Evolutionary conservation across 2,113 vertebrate species (phyloP), one percentile per base, ranked within the genome.

Genomic region (Pseudopipra pipra): DNA sequence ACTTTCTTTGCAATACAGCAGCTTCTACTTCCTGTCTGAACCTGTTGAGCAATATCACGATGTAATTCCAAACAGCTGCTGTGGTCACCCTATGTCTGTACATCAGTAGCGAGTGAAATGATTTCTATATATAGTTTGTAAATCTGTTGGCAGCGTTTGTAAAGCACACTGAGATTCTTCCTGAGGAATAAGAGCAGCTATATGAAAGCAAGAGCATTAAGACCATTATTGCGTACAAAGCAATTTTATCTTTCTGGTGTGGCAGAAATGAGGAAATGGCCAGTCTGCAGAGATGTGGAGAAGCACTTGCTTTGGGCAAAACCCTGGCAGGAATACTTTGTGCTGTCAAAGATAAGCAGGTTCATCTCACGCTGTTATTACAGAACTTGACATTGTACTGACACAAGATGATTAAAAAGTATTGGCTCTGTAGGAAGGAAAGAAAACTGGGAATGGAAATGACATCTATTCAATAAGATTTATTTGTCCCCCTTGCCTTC

Each of bases 101-200:
- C 90, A 95, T 96, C 88, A 82, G 86, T 54, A 85, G 58, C 22
- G 2, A 87, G 88, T 96, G 95, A 97, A 97, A 95, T 7, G 54
- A 78, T 93, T 96, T 94, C 95, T 97, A 96, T 96, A 94, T 95
- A 96, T 97, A 97, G 96, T 35, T 92, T 54, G 35, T 75, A 92
- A 95, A 94, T 90, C 92, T 94, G 70, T 52, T 89, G 76, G 85
- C 80, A 73, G 10, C 39, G 58, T 86, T 86, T 89, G 66, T 58
- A 72, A 86, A 93, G 83, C 62, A 90, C 37, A 43, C 30, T 11
- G 49, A 66, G 77, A 92, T 93, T 94, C 86, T 88, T 94, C 62
- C 76, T 65, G 77, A 87, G 84, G 70, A 83, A 18, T 87, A 62
- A 54, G 61, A 96, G n/a, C 65, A 92, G 76, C 72, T 87, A 52